These are phyloP conservation scores for Crenichthys baileyi DNA, from an alignment of 2,797 vertebrate genomes.

Conservation along the genomic window DNA sequence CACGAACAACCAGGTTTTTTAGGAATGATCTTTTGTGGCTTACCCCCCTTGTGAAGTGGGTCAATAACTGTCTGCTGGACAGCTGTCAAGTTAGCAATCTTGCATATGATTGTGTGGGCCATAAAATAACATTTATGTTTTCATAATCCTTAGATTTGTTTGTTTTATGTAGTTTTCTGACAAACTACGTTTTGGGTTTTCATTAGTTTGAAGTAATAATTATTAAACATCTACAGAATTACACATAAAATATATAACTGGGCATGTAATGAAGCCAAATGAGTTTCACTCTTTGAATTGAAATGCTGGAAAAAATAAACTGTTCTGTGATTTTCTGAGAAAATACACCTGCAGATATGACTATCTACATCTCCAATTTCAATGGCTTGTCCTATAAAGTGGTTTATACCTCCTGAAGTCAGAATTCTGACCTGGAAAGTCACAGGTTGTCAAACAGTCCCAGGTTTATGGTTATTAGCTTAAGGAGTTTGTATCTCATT, in stretches of 20 bases:
- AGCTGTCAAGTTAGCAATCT: neutral
- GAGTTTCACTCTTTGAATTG: neutral
- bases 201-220: neutral
- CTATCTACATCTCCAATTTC: neutral
- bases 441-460: no score
- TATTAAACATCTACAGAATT: neutral
- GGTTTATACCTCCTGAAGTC: no score
- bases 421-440: no score
- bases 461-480: neutral
- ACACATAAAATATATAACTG: neutral
- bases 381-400: neutral
- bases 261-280: neutral
- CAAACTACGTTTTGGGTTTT: neutral
- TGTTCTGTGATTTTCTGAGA: neutral
- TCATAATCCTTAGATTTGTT: neutral
- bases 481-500: neutral
- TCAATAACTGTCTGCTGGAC: neutral
- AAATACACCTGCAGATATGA: neutral
- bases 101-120: neutral
- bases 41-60: neutral
- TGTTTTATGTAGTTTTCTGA: neutral
- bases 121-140: neutral
- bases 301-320: neutral
- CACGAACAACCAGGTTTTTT: neutral
- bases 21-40: neutral